These are phyloP conservation scores for Ardeotis arabs DNA, from an alignment of 2,113 vertebrate genomes.

Conservation along the genomic window DNA sequence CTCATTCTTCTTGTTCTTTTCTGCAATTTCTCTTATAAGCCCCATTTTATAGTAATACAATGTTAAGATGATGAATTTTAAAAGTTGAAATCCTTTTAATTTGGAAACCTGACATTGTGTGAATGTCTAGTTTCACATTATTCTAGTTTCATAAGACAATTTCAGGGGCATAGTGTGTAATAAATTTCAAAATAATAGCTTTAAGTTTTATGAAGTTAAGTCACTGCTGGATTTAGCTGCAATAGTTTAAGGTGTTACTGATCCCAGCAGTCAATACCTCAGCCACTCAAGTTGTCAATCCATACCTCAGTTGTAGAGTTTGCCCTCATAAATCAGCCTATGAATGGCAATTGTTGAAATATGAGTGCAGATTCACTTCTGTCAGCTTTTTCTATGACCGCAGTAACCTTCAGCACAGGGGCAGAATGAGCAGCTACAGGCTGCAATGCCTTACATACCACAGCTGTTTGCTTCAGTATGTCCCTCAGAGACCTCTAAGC, in stretches of 20 bases:
- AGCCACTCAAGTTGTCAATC: not conserved
- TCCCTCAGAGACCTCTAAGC: not conserved
- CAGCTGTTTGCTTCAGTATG: not conserved
- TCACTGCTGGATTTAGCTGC: not conserved
- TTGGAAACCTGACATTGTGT: slow-evolving; percentile 13
- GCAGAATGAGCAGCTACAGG: not conserved
- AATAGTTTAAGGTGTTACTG: not conserved
- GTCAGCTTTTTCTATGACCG: not conserved
- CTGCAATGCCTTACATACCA: not conserved
- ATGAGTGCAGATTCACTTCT: not conserved
- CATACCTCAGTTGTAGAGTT: not conserved
- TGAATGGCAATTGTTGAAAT: not conserved
- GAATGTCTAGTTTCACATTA: slow-evolving; percentile 12
- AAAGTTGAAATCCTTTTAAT: slow-evolving; percentile 39
- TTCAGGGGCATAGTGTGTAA: not conserved
- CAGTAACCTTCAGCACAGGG: not conserved
- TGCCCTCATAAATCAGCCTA: slow-evolving; percentile 1
- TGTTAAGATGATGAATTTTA: slow-evolving; percentile 32
- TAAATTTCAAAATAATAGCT: slow-evolving; percentile 31
- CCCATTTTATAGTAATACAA: not conserved
- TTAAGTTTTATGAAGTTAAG: not conserved
- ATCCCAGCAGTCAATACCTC: not conserved
- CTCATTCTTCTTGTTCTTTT: slow-evolving; percentile 51
- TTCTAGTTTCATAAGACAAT: not conserved
- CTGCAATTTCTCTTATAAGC: slow-evolving; percentile 31